A percentile compares a stretch with the other conserved stretches of the same genome.
These are phyloP conservation scores for Troides helena DNA, from an alignment of 2,888 invertebrate species.

Conservation along the genomic window DNA sequence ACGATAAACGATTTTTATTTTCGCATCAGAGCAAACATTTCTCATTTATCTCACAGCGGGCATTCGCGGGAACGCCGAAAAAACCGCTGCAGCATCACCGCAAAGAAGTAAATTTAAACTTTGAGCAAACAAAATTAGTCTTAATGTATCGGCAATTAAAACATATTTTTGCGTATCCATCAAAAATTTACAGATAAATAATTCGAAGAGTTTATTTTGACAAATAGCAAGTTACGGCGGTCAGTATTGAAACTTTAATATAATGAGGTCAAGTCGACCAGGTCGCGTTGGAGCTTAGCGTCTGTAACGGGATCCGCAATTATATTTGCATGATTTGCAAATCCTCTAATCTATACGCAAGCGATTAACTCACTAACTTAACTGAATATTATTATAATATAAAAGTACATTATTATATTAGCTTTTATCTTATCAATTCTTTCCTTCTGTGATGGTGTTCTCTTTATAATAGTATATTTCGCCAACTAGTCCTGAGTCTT, in stretches of 20 bases:
- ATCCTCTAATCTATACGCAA: neutral
- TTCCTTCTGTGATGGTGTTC: too few relatives aligned
- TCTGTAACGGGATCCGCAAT: conserved; percentile 34
- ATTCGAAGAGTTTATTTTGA: conserved; percentile 39
- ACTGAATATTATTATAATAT: too few relatives aligned
- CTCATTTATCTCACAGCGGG: conserved; percentile 44
- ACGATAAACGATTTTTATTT: conserved; percentile 30
- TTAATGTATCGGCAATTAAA: fast-evolving
- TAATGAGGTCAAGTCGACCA: conserved; percentile 39
- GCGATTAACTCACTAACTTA: neutral
- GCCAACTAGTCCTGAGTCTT: too few relatives aligned
- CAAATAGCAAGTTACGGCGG: conserved; percentile 40
- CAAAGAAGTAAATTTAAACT: conserved; percentile 1
- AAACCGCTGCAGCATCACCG: conserved; percentile 9
- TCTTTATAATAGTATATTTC: too few relatives aligned
- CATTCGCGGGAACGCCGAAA: conserved; percentile 37
- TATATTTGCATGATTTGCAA: conserved; percentile 27
- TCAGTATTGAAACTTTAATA: conserved; percentile 32
- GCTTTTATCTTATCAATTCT: too few relatives aligned
- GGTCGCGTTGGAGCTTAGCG: conserved; percentile 21
- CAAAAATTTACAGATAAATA: too few relatives aligned
- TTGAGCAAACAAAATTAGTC: neutral
- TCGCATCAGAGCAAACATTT: conserved; percentile 30
- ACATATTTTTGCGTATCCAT: neutral
- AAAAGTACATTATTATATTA: too few relatives aligned